Percentiles rank a stretch among this genome's conserved stretches.
phyloP scores from a whole-genome alignment of 2,113 vertebrate genomes.

The Pseudopipra pipra region DNA sequence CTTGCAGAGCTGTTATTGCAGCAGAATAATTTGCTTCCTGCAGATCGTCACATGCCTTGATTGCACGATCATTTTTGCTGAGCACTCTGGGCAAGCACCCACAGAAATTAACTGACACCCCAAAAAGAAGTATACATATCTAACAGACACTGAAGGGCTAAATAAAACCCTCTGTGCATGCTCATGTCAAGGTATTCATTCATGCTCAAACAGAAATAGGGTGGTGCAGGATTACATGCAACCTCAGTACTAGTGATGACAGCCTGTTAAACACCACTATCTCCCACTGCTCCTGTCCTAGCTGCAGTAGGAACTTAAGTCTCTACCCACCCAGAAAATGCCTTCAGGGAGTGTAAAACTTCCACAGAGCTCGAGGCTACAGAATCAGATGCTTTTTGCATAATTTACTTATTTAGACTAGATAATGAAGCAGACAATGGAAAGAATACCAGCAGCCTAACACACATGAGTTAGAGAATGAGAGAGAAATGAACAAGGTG shows the following conservation, averaged over 20 bases:
- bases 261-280: background rate
- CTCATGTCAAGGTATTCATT: background rate
- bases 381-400: background rate
- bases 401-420: background rate
- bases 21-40: background rate
- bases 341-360: background rate
- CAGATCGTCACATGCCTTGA: background rate
- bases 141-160: background rate
- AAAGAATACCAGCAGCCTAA: background rate
- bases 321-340: background rate
- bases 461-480: background rate
- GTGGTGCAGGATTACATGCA: background rate
- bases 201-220: background rate
- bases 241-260: fast-evolving
- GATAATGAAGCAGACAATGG: background rate
- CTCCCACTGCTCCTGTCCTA: background rate
- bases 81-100: background rate
- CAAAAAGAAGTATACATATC: background rate
- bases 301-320: background rate
- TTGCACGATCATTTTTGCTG: background rate
- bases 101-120: background rate
- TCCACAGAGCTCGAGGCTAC: background rate
- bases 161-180: background rate
- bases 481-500: background rate
- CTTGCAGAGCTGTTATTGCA: fast-evolving